Base-by-base conservation (phyloP, 2,797 vertebrate genomes). In the Myotis pilosus region DNA sequence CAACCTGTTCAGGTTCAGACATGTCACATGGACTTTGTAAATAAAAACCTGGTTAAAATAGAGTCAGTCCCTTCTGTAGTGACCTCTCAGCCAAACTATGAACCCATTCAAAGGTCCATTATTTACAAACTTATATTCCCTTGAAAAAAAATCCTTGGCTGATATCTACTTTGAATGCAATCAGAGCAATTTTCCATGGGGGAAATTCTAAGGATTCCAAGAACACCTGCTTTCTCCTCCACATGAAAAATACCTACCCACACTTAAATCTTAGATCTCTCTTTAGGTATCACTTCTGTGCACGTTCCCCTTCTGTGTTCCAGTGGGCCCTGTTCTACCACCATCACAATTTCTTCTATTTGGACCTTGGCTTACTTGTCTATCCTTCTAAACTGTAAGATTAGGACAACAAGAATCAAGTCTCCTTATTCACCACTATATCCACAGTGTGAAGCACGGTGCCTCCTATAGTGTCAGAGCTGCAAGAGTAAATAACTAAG, bases 131-230 rank as follows among this genome's bases (percentile, higher is more conserved):
- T 47, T 47, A 20, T 11, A 81, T 85, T 44, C 11, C 12, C n/a
- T 33, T 69, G 25, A 53, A 57, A 44, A 36, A 89, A 53, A 87
- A 16, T 76, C 57, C 44, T 8, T 82, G 11, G 15, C 11, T 44
- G 28, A 23, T 9, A 82, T 8, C n/a, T 78, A 49, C 66, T 89
- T 55, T 78, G 72, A 96, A 69, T 64, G 17, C 0, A 78, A n/a
- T n/a, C 13, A n/a, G 10, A 71, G 1, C 1, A 66, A 62, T 62
- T 68, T 66, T 49, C 71, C 41, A 66, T 6, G 5, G 19, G 28
- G 15, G 17, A 66, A 66, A 44, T 76, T 71, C 81, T 96, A 66
- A 97, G 95, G 80, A 92, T 84, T 90, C 38, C 49, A 83, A 92
- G 41, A 78, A 83, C 1, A 71, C 25, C 33, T 53, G n/a, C 16